A percentile compares a stretch with the other conserved stretches of the same genome.
phyloP scores from a whole-genome alignment of 2,888 invertebrate species.

The Pollenia labialis region DNA sequence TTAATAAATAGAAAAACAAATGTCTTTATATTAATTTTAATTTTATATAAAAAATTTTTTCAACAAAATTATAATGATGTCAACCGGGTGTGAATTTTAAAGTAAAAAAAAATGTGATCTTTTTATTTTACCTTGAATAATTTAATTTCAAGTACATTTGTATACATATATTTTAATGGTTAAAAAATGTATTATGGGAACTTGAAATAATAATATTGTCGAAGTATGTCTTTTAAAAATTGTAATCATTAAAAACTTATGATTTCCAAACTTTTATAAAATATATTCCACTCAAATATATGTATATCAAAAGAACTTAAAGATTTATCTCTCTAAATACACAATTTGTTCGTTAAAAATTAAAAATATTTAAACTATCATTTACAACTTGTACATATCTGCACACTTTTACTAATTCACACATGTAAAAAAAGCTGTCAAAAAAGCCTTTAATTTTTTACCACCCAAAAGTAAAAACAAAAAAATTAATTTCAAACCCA shows the following conservation, averaged over 20 bases:
- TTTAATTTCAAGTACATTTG: conserved; percentile 13
- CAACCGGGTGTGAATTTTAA: conserved; percentile 52
- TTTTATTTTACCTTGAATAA: conserved; percentile 52
- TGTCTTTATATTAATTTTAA: conserved; percentile 32
- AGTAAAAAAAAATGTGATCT: background rate
- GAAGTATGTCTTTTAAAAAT: background rate
- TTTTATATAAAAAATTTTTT: conserved; percentile 12
- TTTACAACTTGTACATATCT: no score
- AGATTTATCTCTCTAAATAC: no score
- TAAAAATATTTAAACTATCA: background rate
- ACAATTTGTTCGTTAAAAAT: no score
- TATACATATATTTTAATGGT: conserved; percentile 32
- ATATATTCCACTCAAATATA: background rate
- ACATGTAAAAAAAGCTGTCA: no score
- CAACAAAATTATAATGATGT: conserved; percentile 49
- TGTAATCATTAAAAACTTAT: no score
- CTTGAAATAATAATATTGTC: conserved; percentile 33
- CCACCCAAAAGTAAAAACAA: background rate
- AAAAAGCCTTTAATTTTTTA: background rate
- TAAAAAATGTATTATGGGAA: conserved; percentile 38
- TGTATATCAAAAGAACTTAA: no score
- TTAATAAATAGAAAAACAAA: conserved; percentile 57
- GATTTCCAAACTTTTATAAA: background rate
- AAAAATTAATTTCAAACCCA: conserved; percentile 46
- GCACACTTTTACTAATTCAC: no score